Base-by-base conservation (phyloP, 1,140 invertebrate species). In the Leptinotarsa texana region DNA sequence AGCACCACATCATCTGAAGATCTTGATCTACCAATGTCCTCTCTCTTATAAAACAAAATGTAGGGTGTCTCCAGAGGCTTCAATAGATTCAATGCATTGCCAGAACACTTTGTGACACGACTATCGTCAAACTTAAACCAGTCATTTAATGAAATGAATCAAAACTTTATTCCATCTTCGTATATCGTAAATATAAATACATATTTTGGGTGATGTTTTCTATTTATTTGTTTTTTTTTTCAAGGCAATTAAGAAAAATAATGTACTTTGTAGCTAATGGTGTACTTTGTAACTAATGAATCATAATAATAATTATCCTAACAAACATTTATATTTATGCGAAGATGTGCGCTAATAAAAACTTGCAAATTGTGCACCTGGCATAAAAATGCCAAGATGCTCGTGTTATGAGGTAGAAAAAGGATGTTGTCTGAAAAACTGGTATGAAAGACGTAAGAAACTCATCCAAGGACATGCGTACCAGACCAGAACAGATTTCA, bases 401-500 rank as follows among this genome's bases (percentile, higher is more conserved):
- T 2, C 51, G 51, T 57, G 51, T 57, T 57, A n/a, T n/a, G 15
- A 18, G 51, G 51, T 57, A 57, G 8, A 42, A 42, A 0, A 18
- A 57, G 2, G 15, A 57, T 57, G 51, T 57, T 57, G 51, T 18
- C n/a, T 57, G 51, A 57, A 57, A 57, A 57, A 57, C 51, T 57
- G 51, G 51, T 57, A 57, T n/a, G 17, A 15, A 57, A 57, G 51
- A 57, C 51, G 51, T 57, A 57, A 57, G 51, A 57, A 57, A 57
- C 51, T 8, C 4, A 15, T 65, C 63, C 63, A 65, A 65, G 63
- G 63, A 65, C 63, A 65, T 65, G 11, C 24, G 21, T 65, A 65
- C 17, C 63, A 65, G 63, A 65, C 63, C 63, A 18, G 21, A 65
- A 65, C 21, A 65, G 21, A 65, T 65, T 65, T 65, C 63, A 18